A percentile compares a stretch with the other conserved stretches of the same genome.
These are phyloP conservation scores for Frankliniella fusca DNA, from an alignment of 2,888 invertebrate species.

Conservation along the genomic window DNA sequence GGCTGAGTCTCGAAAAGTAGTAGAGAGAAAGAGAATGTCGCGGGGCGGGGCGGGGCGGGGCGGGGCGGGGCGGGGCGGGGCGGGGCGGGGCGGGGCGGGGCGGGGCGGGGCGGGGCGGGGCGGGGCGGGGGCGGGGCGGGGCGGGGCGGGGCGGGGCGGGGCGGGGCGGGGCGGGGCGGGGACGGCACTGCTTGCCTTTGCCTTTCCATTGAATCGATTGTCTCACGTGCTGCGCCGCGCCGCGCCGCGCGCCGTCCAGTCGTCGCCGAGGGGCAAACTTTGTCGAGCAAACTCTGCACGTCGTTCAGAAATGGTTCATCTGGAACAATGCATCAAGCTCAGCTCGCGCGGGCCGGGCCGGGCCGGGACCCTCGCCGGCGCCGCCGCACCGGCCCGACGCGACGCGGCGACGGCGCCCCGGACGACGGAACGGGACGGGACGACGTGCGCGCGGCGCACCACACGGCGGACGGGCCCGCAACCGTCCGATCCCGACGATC, in stretches of 20 bases:
- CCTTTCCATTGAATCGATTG: conserved; percentile 5
- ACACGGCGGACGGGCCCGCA: no score
- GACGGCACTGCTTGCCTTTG: not conserved
- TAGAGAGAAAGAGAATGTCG: not conserved
- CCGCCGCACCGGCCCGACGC: no score
- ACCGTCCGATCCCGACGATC: no score
- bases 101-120: not conserved
- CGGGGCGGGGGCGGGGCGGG: not conserved
- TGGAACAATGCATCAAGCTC: not conserved
- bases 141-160: not conserved
- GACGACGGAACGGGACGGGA: no score
- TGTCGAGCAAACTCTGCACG: not conserved
- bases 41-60: not conserved
- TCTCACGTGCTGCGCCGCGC: not conserved
- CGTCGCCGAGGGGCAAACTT: conserved; percentile 9
- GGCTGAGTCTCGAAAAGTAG: not conserved
- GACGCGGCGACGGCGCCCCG: no score
- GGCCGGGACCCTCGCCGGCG: no score
- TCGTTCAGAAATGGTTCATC: conserved; percentile 15
- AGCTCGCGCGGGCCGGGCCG: no score
- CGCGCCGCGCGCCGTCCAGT: conserved; percentile 11
- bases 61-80: not conserved
- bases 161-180: not conserved
- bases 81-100: not conserved
- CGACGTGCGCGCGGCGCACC: no score